Evolutionary conservation across 2,888 invertebrate species (phyloP).

Genomic region (Coecobrya sp.): DNA sequence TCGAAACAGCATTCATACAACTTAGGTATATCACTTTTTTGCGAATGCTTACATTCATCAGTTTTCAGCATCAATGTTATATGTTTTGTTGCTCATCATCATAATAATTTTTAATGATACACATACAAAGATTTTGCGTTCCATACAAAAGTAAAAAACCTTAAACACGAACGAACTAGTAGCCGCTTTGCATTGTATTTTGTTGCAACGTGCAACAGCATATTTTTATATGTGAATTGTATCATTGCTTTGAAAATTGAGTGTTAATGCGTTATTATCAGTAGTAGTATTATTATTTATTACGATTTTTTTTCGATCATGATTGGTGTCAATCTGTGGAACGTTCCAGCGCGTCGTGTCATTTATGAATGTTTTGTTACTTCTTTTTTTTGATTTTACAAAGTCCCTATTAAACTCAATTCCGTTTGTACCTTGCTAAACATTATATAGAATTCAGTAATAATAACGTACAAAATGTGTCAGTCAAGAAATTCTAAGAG

Average conservation of each 20-base stretch:
- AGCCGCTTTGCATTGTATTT: slow-evolving; percentile 47
- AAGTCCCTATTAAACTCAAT: background rate
- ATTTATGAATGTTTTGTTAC: slow-evolving; percentile 21
- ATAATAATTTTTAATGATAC: background rate
- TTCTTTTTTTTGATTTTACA: background rate
- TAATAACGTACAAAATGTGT: slow-evolving; percentile 22
- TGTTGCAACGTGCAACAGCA: background rate
- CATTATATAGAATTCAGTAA: background rate
- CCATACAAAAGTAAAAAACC: slow-evolving; percentile 73
- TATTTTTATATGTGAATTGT: slow-evolving; percentile 4
- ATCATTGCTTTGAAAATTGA: slow-evolving; percentile 55
- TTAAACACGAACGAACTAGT: slow-evolving; percentile 31
- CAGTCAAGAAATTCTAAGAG: slow-evolving; percentile 40
- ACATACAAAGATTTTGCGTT: slow-evolving; percentile 51
- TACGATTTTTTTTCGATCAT: slow-evolving; percentile 18
- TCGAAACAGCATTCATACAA: background rate
- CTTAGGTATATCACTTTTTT: slow-evolving; percentile 7
- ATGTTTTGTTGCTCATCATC: background rate
- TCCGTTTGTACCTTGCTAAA: background rate
- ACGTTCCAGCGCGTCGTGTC: slow-evolving; percentile 34
- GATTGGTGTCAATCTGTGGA: slow-evolving; percentile 15
- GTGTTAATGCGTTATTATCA: slow-evolving; percentile 43
- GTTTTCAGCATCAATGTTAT: background rate
- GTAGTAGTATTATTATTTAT: slow-evolving; percentile 33
- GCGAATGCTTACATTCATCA: background rate